Conservation (phyloP, 2,888 invertebrate genomes). For the Quadriops clusia region DNA sequence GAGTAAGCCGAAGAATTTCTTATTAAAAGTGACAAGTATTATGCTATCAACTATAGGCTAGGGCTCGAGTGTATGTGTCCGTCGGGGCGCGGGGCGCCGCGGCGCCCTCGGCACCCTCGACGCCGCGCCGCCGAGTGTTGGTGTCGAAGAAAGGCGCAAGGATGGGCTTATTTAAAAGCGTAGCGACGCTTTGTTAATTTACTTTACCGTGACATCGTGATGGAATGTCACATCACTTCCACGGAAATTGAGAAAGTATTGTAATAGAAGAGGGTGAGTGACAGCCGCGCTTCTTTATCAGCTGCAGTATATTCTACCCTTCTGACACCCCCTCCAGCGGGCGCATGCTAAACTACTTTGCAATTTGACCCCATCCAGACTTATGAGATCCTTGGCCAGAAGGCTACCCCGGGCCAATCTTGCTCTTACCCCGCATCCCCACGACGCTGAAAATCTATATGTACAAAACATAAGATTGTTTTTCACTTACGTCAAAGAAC, state of each 20-base stretch:
- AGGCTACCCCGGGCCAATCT: too few relatives aligned
- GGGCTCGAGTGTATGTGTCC: too few relatives aligned
- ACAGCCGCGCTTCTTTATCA: slow-evolving; percentile 37
- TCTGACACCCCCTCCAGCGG: slow-evolving; percentile 29
- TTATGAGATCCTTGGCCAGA: too few relatives aligned
- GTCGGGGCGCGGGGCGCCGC: too few relatives aligned
- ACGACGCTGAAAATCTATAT: too few relatives aligned
- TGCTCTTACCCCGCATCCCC: too few relatives aligned
- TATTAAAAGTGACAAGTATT: too few relatives aligned
- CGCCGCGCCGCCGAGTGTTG: slow-evolving; percentile 7
- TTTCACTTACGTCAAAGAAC: too few relatives aligned
- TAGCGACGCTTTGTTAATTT: slow-evolving; percentile 37
- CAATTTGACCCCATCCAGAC: slow-evolving; percentile 22
- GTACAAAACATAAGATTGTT: too few relatives aligned
- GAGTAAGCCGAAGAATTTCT: too few relatives aligned
- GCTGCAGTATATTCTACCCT: slow-evolving; percentile 33
- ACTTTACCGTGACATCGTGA: slow-evolving; percentile 35
- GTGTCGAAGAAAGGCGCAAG: slow-evolving; percentile 18
- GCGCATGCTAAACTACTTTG: slow-evolving; percentile 30
- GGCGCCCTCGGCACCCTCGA: too few relatives aligned
- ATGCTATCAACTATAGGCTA: too few relatives aligned
- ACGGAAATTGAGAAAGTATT: slow-evolving; percentile 38
- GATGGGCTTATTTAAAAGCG: slow-evolving; percentile 34
- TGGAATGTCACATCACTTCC: slow-evolving; percentile 36
- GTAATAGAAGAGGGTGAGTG: slow-evolving; percentile 35